Evolutionary conservation across 2,888 invertebrate genomes (phyloP).

Genomic region (Nowickia ferox): DNA sequence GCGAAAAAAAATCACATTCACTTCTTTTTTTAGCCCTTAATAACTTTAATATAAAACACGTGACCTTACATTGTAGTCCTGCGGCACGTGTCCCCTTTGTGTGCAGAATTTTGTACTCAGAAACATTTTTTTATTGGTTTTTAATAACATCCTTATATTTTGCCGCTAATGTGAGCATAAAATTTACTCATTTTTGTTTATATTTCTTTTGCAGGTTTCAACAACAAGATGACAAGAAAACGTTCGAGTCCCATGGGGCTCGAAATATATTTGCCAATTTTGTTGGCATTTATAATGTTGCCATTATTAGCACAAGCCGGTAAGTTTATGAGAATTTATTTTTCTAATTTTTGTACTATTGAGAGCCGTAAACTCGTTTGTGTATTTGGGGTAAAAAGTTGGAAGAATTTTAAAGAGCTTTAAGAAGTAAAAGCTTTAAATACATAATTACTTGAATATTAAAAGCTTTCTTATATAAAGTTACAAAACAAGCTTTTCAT

Average conservation of each 20-base stretch:
- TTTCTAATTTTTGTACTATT: background rate
- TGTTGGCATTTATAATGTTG: constrained; percentile 76
- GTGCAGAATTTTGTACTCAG: background rate
- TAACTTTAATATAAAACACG: constrained; percentile 62
- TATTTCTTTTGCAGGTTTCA: constrained; percentile 77
- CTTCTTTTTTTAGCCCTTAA: background rate
- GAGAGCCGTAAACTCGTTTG: background rate
- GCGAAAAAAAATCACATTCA: constrained; percentile 19
- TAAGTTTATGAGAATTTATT: constrained; percentile 75
- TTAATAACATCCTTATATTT: constrained; percentile 46
- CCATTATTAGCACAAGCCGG: constrained; percentile 81
- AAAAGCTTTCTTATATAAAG: too few species aligned
- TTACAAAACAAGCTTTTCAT: too few species aligned
- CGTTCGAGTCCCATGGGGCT: constrained; percentile 83
- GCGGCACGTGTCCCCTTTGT: constrained; percentile 57
- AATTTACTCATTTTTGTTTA: constrained; percentile 62
- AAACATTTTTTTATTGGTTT: constrained; percentile 46
- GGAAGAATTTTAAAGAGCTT: too few species aligned
- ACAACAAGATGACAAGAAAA: constrained; percentile 80
- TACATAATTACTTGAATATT: too few species aligned
- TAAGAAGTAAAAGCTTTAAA: too few species aligned
- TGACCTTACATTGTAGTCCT: constrained; percentile 40
- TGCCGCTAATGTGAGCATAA: background rate
- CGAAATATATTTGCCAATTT: constrained; percentile 80
- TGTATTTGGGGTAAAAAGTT: too few species aligned